phyloP scores from a whole-genome alignment of 2,797 vertebrate species.

The Epinephelus malabaricus region DNA sequence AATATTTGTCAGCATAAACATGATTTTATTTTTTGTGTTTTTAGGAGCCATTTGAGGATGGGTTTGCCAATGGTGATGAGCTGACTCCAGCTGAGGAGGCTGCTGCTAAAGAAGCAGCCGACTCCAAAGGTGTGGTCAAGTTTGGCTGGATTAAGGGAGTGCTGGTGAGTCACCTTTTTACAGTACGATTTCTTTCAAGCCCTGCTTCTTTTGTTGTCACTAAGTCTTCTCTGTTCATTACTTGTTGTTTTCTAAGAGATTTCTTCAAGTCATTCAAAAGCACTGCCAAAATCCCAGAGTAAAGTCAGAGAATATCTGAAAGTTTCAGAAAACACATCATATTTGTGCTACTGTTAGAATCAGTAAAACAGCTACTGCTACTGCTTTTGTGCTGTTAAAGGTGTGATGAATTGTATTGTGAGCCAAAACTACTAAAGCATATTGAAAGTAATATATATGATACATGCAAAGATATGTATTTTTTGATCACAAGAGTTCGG shows the following conservation, averaged over 20 bases:
- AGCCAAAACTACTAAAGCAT: neutral
- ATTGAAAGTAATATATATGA: neutral
- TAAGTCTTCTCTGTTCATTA: neutral
- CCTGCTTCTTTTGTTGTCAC: neutral
- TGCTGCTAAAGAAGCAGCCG: constrained; percentile 89
- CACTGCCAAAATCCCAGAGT: neutral
- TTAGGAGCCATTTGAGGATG: constrained; percentile 98
- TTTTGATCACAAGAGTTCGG: neutral
- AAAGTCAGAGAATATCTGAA: neutral
- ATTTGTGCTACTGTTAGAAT: neutral
- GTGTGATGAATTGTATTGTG: neutral
- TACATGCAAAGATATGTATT: neutral
- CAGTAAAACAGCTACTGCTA: too few species aligned
- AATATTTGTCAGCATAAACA: neutral
- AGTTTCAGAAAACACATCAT: neutral
- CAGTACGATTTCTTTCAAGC: too few species aligned
- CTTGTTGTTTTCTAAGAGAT: neutral
- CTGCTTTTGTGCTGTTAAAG: too few species aligned
- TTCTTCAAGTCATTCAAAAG: neutral
- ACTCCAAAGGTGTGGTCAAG: constrained; percentile 96
- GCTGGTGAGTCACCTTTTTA: constrained; percentile 87
- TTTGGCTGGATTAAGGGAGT: constrained; percentile 99
- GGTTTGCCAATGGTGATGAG: constrained; percentile 96
- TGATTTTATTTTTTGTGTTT: constrained; percentile 13
- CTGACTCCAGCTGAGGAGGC: constrained; percentile 93